Evolutionary conservation across 2,113 vertebrate genomes (phyloP), one percentile per base, ranked within the genome.

Genomic region (Odocoileus virginianus): DNA sequence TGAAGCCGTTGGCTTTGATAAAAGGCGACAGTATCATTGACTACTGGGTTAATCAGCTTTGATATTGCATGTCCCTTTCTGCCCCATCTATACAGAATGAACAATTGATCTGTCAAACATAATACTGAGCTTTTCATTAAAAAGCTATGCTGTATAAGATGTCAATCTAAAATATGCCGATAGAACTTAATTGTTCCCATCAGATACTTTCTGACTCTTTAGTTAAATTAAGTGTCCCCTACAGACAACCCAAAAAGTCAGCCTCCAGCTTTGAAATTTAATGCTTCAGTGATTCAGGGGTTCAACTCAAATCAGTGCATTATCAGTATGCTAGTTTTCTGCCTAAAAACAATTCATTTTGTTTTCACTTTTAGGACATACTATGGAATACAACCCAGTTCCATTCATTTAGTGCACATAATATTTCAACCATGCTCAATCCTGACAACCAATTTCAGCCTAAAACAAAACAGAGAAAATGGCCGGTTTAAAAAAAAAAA

Each of bases 71-170:
- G 4, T 64, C 40, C 45, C 43, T 97, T 93, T 79, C 6, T 94
- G 19, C 52, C 14, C 13, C 36, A 55, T 82, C 60, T 96, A 50
- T 84, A 17, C 95, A 14, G 94, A 60, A 92, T 87, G 79, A 87
- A 82, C 85, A 87, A 95, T 78, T 96, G 54, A 96, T 93, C 61
- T 95, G 57, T 85, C 83, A 95, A 96, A 87, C 74, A 95, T 30
- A 84, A 89, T 95, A 60, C 30, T 95, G 67, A 94, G 12, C 14
- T 84, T 91, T 95, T 93, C 84, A 89, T 92, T 92, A 83, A 97
- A 71, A 58, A 87, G 13, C 36, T 11, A 36, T 28, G 57, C 16
- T 3, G 1, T 89, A 55, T 79, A 79, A 71, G 61, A 84, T 95
- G 45, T 23, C 71, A 45, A 14, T 79, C 8, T 79, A 74, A 89